Base-by-base conservation (phyloP, 2,888 invertebrate genomes). In the Eilema sororculum region DNA sequence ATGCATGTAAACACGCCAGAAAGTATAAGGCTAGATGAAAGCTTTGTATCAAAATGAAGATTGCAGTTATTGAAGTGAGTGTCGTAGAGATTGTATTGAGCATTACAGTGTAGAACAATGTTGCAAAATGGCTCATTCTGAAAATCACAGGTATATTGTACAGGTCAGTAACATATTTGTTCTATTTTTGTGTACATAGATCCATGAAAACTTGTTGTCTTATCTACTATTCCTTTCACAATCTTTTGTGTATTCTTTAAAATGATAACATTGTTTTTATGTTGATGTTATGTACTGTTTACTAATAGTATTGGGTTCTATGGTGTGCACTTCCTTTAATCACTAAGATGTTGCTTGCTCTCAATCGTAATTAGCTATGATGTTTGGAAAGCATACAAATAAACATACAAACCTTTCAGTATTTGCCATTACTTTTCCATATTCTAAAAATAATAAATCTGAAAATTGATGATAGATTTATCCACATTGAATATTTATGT, bases 81-180 rank as follows among this genome's bases (percentile, higher is more conserved):
- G 8, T 59, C n/a, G 37, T 16, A 61, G 56, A 62, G 16, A 57
- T 62, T 61, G 60, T 20, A 87, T 88, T 86, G 80, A 82, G 78
- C 80, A 80, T 76, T 72, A 83, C 85, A 86, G 85, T 87, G 84
- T 89, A 91, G 87, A 87, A 93, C 87, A 90, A 94, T 93, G 93
- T 88, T 91, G 89, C 92, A 96, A 90, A 88, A 96, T 96, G 96
- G 95, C 96, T 90, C 93, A 94, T 87, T 91, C 95, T 91, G 96
- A 96, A 88, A 96, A 96, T 94, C 96, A 96, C 90, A 95, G 97
- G 88, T 96, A 96, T 93, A 97, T 97, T 90, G 97, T 97, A 83
- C 98, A 98, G 96, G 98, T 98, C 78, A 88, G 92, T 92, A 73
- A 72, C 71, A 46, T 72, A 74, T 77, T 72, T 41, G 37, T 37